Percentiles rank a stretch among this genome's conserved stretches.
phyloP scores from a whole-genome alignment of 2,113 vertebrate species.

The Neomonachus schauinslandi region DNA sequence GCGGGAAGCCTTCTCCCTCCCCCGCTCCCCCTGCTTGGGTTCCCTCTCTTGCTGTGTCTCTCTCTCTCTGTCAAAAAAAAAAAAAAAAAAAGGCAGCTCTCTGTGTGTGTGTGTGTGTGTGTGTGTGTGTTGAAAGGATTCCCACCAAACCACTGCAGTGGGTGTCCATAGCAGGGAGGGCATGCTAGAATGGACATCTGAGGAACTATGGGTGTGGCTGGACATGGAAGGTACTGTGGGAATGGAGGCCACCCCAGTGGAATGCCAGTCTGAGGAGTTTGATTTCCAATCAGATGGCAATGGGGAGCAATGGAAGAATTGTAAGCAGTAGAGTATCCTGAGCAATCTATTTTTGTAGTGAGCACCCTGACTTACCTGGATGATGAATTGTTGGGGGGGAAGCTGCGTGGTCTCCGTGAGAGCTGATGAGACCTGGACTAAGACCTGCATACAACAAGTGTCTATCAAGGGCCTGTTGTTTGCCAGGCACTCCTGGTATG shows the following conservation, averaged over 20 bases:
- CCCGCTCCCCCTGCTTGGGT: too few relatives aligned
- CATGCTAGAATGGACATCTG: accelerated
- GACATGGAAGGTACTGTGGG: not conserved
- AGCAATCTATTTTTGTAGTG: not conserved
- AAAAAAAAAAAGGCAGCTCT: too few relatives aligned
- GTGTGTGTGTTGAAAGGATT: not conserved
- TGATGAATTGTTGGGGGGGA: not conserved
- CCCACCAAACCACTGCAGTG: not conserved
- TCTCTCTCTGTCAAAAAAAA: too few relatives aligned
- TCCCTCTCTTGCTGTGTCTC: too few relatives aligned
- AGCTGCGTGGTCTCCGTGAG: not conserved
- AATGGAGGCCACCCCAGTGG: not conserved
- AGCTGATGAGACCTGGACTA: not conserved
- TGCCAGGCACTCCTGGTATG: not conserved
- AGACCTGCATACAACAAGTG: not conserved
- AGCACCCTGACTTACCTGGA: not conserved
- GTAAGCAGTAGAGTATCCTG: not conserved
- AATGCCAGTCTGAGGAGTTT: not conserved
- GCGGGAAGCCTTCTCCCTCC: too few relatives aligned
- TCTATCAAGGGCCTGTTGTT: not conserved
- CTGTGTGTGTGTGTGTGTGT: not conserved
- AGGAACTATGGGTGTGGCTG: not conserved
- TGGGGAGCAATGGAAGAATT: not conserved
- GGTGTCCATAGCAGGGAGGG: not conserved
- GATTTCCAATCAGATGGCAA: not conserved